Evolutionary conservation across 2,797 vertebrate genomes (phyloP), one percentile per base, ranked within the genome.

Genomic region (Malurus leucopterus): DNA sequence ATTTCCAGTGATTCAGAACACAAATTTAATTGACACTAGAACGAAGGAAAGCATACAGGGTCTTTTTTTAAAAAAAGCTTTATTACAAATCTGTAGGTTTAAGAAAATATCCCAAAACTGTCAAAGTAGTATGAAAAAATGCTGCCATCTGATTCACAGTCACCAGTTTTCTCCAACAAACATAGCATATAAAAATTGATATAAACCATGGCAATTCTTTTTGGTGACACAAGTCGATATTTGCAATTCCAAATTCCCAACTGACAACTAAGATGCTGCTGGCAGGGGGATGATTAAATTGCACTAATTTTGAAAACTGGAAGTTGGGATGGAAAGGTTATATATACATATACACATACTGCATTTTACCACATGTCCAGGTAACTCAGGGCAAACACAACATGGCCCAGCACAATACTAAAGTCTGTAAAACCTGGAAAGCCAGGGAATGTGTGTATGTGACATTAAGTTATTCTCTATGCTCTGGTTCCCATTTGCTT

Each of bases 31-130:
- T 85, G 88, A 84, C 70, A 59, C 43, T 22, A 32, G 26, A 89
- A 83, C 51, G 43, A 94, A 92, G 32, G 30, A 73, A 64, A 91
- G 27, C 5, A 3, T 71, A 88, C 27, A 30, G 36, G 4, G 1
- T 38, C 6, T 43, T 65, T 86, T 51, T 12, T 1, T 3, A 62
- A 83, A 92, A 77, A 40, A 50, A 90, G 55, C 43, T 96, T 96
- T 95, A 96, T 95, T 96, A 95, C 58, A 94, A 94, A 94, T 79
- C 49, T 47, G 69, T 73, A 86, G 44, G 53, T 78, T 93, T 94
- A 95, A 86, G 91, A 95, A 95, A 95, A 95, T 94, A 95, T 47
- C 64, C 69, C 17, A 54, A 91, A 95, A 89, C 34, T 89, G 89
- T 78, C 79, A 54, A 86, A 90, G 69, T 70, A 73, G 90, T 94